Percentiles rank a stretch among this genome's conserved stretches.
phyloP scores from a whole-genome alignment of 2,113 vertebrate genomes.

The Myiozetetes cayanensis region DNA sequence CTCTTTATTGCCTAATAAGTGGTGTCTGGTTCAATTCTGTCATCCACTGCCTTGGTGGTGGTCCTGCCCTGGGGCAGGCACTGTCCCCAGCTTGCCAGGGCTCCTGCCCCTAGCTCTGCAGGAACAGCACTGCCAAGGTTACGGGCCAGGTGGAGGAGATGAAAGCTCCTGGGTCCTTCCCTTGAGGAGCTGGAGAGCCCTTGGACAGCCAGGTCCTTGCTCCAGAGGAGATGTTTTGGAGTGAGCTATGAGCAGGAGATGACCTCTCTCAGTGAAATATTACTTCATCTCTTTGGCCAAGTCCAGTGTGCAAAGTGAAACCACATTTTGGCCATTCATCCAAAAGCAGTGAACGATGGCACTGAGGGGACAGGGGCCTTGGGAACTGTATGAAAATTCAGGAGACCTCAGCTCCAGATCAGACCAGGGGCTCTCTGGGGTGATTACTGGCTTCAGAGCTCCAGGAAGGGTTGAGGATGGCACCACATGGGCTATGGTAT shows the following conservation, averaged over 20 bases:
- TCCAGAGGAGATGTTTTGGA: neutral
- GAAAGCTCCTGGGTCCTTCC: neutral
- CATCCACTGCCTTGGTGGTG: accelerated
- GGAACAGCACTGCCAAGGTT: neutral
- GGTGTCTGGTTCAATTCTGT: neutral
- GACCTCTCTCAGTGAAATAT: neutral
- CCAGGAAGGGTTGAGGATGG: neutral
- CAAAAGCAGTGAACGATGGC: neutral
- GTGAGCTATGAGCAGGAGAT: neutral
- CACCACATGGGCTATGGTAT: accelerated
- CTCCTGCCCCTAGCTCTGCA: neutral
- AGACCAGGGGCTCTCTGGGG: neutral
- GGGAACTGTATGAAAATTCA: neutral
- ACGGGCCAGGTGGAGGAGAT: neutral
- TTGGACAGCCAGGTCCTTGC: neutral
- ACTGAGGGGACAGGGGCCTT: neutral
- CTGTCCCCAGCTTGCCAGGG: neutral
- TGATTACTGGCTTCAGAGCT: neutral
- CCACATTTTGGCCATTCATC: neutral
- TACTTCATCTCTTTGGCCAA: neutral
- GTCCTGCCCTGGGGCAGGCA: neutral
- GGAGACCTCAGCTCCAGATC: neutral
- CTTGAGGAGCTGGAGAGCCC: accelerated
- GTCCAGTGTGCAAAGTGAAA: neutral
- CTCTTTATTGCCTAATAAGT: neutral